phyloP scores from a whole-genome alignment of 2,113 vertebrate species.

The Baryphthengus martii region DNA sequence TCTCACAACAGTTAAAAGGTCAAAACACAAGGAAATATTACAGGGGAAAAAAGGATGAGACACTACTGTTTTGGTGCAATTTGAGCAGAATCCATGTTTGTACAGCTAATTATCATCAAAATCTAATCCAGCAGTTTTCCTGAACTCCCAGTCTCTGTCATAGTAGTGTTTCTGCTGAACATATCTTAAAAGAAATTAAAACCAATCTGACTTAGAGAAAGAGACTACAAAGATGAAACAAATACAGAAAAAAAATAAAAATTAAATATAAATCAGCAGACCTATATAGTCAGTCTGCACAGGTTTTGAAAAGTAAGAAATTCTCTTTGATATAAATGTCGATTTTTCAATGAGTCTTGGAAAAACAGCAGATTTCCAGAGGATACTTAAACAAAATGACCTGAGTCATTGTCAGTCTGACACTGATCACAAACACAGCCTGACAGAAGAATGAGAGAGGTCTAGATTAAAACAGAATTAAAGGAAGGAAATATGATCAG shows the following conservation, averaged over 20 bases:
- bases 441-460: not conserved
- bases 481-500: not conserved
- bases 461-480: not conserved
- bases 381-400: not conserved
- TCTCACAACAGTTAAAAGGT: not conserved
- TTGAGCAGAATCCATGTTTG: not conserved
- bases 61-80: not conserved
- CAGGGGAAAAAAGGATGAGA: not conserved
- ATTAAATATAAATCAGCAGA: not conserved
- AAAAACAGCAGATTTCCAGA: not conserved
- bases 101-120: not conserved
- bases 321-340: not conserved
- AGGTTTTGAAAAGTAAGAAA: not conserved
- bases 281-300: not conserved
- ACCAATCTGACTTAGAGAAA: not conserved
- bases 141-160: not conserved
- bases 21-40: not conserved
- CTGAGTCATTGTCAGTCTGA: not conserved
- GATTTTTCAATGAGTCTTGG: not conserved
- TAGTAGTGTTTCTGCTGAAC: not conserved
- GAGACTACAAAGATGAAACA: rapidly evolving
- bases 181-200: not conserved
- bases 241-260: not conserved
- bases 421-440: not conserved
- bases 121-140: not conserved